phyloP scores from a whole-genome alignment of 2,113 vertebrate genomes.

The Pseudolaguvia tuberculata region DNA sequence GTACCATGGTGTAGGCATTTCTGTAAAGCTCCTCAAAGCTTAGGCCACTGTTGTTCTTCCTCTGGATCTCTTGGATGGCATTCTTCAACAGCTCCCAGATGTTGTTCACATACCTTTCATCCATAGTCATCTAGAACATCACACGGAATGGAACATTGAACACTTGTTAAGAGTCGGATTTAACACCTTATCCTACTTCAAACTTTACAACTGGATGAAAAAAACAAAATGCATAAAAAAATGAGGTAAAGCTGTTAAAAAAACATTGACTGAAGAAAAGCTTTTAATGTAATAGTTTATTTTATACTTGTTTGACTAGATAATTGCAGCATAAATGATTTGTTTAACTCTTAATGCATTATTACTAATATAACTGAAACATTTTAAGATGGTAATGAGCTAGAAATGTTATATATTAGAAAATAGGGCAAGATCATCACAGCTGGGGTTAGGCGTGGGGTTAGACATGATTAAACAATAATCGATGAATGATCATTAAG shows the following conservation, averaged over 20 bases:
- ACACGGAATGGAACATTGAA: constrained; percentile 3
- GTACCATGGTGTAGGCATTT: constrained; percentile 99
- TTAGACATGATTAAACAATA: not conserved
- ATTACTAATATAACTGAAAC: not conserved
- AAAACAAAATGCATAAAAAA: no score
- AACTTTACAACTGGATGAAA: no score
- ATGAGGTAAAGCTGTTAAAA: no score
- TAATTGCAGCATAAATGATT: no score
- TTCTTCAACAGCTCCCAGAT: constrained; percentile 98
- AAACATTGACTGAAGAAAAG: no score
- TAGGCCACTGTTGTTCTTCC: constrained; percentile 97
- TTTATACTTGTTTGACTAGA: no score
- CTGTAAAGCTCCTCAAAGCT: constrained; percentile 99
- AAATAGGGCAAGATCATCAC: not conserved
- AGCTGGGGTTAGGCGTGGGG: not conserved
- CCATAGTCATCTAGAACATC: constrained; percentile 90
- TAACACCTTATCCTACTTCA: not conserved
- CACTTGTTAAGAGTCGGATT: not conserved
- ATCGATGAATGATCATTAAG: not conserved
- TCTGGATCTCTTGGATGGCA: constrained; percentile 97
- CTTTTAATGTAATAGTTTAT: no score
- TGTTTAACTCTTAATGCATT: not conserved
- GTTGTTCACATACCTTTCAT: constrained; percentile 98
- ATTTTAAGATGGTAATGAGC: not conserved
- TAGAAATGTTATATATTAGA: not conserved